Conservation (phyloP, 2,797 vertebrate species). For the Enteromius radiatus region DNA sequence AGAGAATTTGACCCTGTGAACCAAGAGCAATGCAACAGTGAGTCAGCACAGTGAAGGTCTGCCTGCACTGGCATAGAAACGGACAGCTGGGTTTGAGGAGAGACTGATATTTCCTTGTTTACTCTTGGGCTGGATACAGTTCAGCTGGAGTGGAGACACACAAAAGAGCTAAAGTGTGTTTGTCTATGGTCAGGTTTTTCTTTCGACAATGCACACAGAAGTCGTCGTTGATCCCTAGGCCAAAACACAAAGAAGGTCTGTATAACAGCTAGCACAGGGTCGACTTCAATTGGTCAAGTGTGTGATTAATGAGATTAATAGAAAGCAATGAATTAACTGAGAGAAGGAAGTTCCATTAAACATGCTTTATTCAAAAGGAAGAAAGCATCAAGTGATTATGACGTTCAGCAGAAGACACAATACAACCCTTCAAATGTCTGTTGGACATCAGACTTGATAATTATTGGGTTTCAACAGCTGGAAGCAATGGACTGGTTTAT, state of each 20-base stretch:
- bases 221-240: conserved; percentile 53
- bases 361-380: neutral
- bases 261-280: conserved; percentile 35
- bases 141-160: conserved; percentile 52
- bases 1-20: conserved; percentile 58
- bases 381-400: neutral
- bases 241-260: conserved; percentile 52
- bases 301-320: conserved; percentile 50
- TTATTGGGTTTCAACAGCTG: conserved; percentile 4
- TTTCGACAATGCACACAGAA: conserved; percentile 49
- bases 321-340: conserved; percentile 18
- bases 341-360: conserved; percentile 54
- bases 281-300: conserved; percentile 53
- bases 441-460: conserved; percentile 23
- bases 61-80: conserved; percentile 17
- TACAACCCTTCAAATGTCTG: neutral
- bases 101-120: conserved; percentile 47
- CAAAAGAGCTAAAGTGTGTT: conserved; percentile 59
- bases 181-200: conserved; percentile 56
- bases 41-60: conserved; percentile 49
- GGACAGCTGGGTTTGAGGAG: conserved; percentile 7
- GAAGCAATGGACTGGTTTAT: neutral
- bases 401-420: neutral
- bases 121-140: conserved; percentile 37
- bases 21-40: conserved; percentile 58